A percentile compares a stretch with the other conserved stretches of the same genome.
Evolutionary conservation across 2,113 vertebrate genomes (phyloP).

Genomic region (Eurypyga helias): DNA sequence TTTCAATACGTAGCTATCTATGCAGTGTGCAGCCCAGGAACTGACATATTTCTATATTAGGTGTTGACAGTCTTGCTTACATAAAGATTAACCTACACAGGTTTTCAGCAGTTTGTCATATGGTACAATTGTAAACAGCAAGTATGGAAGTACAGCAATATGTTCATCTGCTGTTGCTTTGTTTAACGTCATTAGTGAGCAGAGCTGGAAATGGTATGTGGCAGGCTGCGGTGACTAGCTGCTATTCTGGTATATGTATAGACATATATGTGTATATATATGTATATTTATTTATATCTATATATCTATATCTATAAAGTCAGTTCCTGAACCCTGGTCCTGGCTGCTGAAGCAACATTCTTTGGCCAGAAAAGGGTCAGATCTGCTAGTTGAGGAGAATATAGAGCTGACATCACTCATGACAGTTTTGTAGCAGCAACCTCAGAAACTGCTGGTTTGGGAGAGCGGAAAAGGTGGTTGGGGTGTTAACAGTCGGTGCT

Average conservation of each 20-base stretch:
- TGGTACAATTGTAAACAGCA: not conserved
- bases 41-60: slow-evolving; percentile 48
- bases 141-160: slow-evolving; percentile 12
- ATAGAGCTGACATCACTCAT: not conserved
- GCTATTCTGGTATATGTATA: not conserved
- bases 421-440: not conserved
- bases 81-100: slow-evolving; percentile 55
- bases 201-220: slow-evolving; percentile 31
- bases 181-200: slow-evolving; percentile 30
- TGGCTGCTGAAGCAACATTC: not conserved
- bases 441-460: not conserved
- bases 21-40: not conserved
- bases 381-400: not conserved
- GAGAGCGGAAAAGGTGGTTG: not conserved
- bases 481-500: not conserved
- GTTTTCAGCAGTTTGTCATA: slow-evolving; percentile 64
- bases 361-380: not conserved
- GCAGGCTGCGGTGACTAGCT: not conserved
- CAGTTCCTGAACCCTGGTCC: not conserved
- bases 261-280: not conserved
- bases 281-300: no score
- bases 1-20: not conserved
- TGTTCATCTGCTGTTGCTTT: slow-evolving; percentile 33
- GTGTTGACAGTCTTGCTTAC: slow-evolving; percentile 59
- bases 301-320: not conserved